Percentiles rank a stretch among this genome's conserved stretches.
These are phyloP conservation scores for Arenaria interpres DNA, from an alignment of 2,113 vertebrate genomes.

Conservation along the genomic window DNA sequence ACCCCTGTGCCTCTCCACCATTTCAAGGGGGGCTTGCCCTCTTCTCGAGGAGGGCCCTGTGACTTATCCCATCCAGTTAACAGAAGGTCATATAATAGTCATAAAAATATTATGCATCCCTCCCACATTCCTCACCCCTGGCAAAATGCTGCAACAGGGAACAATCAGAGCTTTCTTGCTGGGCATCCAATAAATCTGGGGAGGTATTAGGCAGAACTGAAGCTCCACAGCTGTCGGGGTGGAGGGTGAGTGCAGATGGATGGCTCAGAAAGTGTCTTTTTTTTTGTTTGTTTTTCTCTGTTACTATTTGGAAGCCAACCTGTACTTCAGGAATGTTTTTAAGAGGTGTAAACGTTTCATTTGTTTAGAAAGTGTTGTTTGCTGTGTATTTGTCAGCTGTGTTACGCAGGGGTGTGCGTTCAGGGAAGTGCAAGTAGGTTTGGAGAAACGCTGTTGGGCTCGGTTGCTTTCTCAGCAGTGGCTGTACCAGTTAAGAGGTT, in stretches of 20 bases:
- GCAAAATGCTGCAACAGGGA: not conserved
- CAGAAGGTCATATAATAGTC: conserved; percentile 38
- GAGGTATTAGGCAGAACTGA: conserved; percentile 44
- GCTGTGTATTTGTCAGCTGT: not conserved
- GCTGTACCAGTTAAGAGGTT: not conserved
- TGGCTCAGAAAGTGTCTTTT: not conserved
- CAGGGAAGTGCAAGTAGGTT: not conserved
- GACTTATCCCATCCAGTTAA: conserved; percentile 27
- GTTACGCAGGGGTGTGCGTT: not conserved
- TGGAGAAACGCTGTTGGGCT: not conserved
- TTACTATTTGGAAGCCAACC: not conserved
- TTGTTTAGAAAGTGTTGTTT: not conserved
- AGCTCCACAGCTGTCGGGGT: conserved; percentile 29
- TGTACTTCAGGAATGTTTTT: not conserved
- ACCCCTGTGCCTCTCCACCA: not conserved
- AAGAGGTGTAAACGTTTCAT: not conserved
- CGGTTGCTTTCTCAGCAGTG: not conserved
- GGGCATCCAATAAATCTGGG: conserved; percentile 41
- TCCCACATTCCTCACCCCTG: conserved; percentile 52
- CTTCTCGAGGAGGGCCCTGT: not conserved
- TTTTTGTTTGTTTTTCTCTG: not conserved
- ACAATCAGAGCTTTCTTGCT: conserved; percentile 30
- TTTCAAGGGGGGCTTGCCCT: conserved; percentile 4
- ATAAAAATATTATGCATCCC: conserved; percentile 50
- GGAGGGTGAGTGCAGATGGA: not conserved